phyloP scores from a whole-genome alignment of 2,888 invertebrate species.

The Coelopa pilipes region DNA sequence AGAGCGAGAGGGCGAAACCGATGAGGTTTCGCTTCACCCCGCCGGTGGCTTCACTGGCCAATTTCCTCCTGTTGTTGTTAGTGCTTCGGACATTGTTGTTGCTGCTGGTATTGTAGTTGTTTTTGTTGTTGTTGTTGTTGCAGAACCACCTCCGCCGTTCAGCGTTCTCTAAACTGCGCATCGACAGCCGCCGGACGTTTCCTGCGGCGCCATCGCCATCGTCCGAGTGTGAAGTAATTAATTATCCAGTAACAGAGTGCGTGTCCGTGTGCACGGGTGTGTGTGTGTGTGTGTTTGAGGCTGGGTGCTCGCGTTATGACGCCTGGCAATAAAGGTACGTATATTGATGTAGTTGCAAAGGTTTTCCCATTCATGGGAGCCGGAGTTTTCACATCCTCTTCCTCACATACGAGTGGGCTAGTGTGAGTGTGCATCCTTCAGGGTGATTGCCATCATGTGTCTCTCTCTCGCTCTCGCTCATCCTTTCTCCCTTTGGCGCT shows the following conservation, averaged over 20 bases:
- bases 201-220: not conserved
- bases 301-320: not conserved
- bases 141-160: no score
- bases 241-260: slow-evolving; percentile 12
- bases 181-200: not conserved
- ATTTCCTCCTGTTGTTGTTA: no score
- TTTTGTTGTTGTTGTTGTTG: no score
- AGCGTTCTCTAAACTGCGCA: no score
- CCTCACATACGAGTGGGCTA: not conserved
- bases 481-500: no score
- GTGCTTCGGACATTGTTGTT: no score
- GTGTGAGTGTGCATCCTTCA: not conserved
- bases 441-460: not conserved
- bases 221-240: slow-evolving; percentile 18
- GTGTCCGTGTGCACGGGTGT: not conserved
- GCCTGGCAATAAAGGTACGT: not conserved
- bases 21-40: no score
- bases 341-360: not conserved
- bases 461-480: no score
- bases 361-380: not conserved
- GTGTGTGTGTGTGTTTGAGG: not conserved
- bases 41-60: no score
- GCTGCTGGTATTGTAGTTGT: no score
- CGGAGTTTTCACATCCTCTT: no score
- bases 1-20: no score